Evolutionary conservation across 2,888 invertebrate species (phyloP).

Genomic region (Branchellion lobata): DNA sequence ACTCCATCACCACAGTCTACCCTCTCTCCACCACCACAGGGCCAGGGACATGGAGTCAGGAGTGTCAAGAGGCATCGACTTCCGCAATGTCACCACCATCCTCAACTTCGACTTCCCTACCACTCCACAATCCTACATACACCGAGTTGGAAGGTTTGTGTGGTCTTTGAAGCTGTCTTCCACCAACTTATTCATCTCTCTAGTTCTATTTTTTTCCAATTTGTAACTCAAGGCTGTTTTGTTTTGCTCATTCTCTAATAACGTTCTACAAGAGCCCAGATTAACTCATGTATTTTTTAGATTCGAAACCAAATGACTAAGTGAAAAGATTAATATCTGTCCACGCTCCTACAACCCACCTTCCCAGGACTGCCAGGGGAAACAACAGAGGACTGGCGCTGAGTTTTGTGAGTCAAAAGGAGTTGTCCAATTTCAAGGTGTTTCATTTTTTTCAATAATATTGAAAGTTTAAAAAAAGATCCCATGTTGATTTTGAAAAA

Average conservation of each 20-base stretch:
- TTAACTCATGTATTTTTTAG: too few species aligned
- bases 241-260: not conserved
- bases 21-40: constrained; percentile 54
- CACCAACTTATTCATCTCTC: not conserved
- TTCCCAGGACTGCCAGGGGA: constrained; percentile 66
- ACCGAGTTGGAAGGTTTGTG: constrained; percentile 78
- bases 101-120: constrained; percentile 97
- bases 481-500: too few species aligned
- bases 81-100: constrained; percentile 93
- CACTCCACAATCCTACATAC: constrained; percentile 85
- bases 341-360: too few species aligned
- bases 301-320: too few species aligned
- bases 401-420: constrained; percentile 82
- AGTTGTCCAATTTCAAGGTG: constrained; percentile 70
- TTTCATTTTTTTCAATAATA: not conserved
- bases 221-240: not conserved
- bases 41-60: constrained; percentile 89
- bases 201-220: not conserved
- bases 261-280: too few species aligned
- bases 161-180: not conserved
- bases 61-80: constrained; percentile 94
- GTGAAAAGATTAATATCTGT: too few species aligned
- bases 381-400: constrained; percentile 64
- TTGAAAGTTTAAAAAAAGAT: too few species aligned
- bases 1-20: too few species aligned